phyloP scores from a whole-genome alignment of 2,797 vertebrate species.

The Sebastes cheni region DNA sequence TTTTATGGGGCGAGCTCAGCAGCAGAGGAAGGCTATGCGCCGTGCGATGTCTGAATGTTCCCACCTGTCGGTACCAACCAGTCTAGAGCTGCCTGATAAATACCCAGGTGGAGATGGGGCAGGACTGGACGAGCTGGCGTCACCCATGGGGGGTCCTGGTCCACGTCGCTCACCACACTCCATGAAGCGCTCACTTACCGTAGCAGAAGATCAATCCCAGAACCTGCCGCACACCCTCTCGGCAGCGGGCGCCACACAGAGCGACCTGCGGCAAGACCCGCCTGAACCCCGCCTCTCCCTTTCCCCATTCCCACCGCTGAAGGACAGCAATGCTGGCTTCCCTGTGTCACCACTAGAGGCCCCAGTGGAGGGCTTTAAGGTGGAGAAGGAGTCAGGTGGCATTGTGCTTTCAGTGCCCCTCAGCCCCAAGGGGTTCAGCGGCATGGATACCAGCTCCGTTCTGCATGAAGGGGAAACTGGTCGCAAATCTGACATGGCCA shows the following conservation, averaged over 20 bases:
- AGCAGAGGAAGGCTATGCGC: slow-evolving; percentile 91
- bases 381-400: slow-evolving; percentile 68
- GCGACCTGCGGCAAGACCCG: slow-evolving; percentile 66
- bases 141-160: slow-evolving; percentile 69
- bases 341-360: slow-evolving; percentile 79
- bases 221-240: slow-evolving; percentile 75
- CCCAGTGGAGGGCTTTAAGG: slow-evolving; percentile 66
- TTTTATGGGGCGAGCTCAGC: slow-evolving; percentile 82
- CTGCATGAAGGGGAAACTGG: background rate
- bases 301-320: slow-evolving; percentile 55
- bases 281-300: slow-evolving; percentile 57
- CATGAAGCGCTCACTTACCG: slow-evolving; percentile 90
- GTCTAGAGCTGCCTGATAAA: slow-evolving; percentile 89
- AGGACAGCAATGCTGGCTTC: slow-evolving; percentile 39
- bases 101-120: slow-evolving; percentile 85
- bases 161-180: slow-evolving; percentile 67
- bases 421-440: slow-evolving; percentile 55
- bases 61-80: slow-evolving; percentile 89
- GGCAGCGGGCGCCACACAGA: slow-evolving; percentile 64
- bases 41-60: slow-evolving; percentile 96
- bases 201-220: slow-evolving; percentile 85
- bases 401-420: slow-evolving; percentile 75
- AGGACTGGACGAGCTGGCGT: slow-evolving; percentile 61
- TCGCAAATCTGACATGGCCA: background rate
- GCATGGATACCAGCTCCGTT: slow-evolving; percentile 1